phyloP scores from a whole-genome alignment of 2,888 invertebrate genomes.

The Altica lythri region DNA sequence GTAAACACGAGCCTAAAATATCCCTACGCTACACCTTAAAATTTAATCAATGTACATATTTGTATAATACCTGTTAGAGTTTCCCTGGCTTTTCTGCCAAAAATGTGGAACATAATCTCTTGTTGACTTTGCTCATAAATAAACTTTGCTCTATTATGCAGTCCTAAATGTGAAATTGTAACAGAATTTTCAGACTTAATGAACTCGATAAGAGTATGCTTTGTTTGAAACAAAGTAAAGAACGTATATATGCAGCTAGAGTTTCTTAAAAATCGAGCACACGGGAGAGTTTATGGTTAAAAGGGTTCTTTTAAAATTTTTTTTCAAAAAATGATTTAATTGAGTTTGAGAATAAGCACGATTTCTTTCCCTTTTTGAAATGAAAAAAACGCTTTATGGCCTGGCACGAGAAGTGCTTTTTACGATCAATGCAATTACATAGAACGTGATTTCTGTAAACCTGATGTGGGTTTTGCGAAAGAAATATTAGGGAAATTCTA shows the following conservation, averaged over 20 bases:
- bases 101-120: neutral
- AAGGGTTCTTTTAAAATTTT: too few species aligned
- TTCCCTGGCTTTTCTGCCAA: neutral
- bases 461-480: too few species aligned
- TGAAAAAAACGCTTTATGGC: slow-evolving; percentile 4
- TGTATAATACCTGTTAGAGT: slow-evolving; percentile 9
- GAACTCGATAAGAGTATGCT: too few species aligned
- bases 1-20: neutral
- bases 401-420: slow-evolving; percentile 9
- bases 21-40: neutral
- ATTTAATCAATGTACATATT: slow-evolving; percentile 10
- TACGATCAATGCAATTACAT: slow-evolving; percentile 13
- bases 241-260: too few species aligned
- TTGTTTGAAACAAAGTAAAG: too few species aligned
- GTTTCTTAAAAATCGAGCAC: too few species aligned
- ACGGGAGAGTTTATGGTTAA: too few species aligned
- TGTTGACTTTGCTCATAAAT: neutral
- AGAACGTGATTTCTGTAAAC: slow-evolving; percentile 17
- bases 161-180: too few species aligned
- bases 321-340: neutral
- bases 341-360: neutral
- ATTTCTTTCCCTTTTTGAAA: slow-evolving; percentile 6
- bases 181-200: too few species aligned
- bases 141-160: too few species aligned
- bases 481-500: too few species aligned